Evolutionary conservation across 2,113 vertebrate species (phyloP).

Genomic region (Erythrolamprus reginae): DNA sequence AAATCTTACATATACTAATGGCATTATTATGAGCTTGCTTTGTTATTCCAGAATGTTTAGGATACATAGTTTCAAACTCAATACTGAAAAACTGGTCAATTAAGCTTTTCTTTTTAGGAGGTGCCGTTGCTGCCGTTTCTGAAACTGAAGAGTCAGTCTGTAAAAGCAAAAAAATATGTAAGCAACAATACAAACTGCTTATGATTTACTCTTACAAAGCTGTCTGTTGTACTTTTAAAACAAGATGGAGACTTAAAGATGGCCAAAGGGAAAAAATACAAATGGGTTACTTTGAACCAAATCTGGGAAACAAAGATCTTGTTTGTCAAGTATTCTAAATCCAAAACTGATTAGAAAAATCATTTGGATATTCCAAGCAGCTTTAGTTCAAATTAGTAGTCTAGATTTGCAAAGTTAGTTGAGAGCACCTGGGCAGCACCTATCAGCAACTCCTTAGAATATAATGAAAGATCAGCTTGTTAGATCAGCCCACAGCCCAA

Average conservation of each 20-base stretch:
- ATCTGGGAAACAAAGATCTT: background rate
- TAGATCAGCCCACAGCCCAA: background rate
- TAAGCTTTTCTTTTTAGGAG: slow-evolving; percentile 91
- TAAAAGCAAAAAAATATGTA: slow-evolving; percentile 41
- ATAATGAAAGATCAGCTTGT: background rate
- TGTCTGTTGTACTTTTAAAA: background rate
- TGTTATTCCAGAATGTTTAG: slow-evolving; percentile 62
- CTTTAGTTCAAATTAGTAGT: background rate
- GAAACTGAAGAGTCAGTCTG: slow-evolving; percentile 72
- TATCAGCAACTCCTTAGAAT: background rate
- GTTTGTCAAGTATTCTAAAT: background rate
- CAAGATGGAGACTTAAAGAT: background rate
- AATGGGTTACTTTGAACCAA: background rate
- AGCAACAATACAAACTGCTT: background rate
- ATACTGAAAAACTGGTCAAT: slow-evolving; percentile 98
- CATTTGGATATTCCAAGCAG: background rate
- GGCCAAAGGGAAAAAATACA: background rate
- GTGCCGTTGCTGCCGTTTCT: slow-evolving; percentile 59
- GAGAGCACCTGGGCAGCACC: background rate
- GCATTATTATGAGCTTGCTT: rapidly evolving
- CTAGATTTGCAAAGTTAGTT: background rate
- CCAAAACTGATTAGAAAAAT: background rate
- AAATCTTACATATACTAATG: background rate
- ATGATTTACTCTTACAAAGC: background rate
- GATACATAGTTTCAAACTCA: slow-evolving; percentile 97